Evolutionary conservation across 1,140 invertebrate species (phyloP).

Genomic region (Sinonovacula constricta): DNA sequence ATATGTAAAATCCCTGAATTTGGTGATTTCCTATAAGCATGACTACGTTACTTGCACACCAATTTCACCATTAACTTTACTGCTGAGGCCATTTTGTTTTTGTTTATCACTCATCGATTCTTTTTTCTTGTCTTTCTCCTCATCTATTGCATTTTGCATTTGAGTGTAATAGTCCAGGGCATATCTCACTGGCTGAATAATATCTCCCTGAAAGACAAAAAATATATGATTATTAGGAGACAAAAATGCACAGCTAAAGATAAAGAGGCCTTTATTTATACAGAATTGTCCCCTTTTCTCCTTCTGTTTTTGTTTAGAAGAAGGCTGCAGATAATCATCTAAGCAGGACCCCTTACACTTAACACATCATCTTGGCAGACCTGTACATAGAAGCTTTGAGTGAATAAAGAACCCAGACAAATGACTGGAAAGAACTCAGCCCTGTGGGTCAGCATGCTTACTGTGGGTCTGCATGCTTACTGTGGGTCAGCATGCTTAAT

Average conservation of each 20-base stretch:
- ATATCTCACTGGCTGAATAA: constrained; percentile 82
- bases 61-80: constrained; percentile 48
- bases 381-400: no score
- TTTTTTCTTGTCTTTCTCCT: constrained; percentile 67
- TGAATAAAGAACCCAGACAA: no score
- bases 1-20: no score
- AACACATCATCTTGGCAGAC: no score
- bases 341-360: no score
- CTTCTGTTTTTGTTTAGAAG: not conserved
- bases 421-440: not conserved
- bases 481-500: no score
- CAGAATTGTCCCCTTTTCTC: not conserved
- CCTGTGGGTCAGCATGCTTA: no score
- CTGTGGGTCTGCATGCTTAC: no score
- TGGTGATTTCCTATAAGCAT: no score
- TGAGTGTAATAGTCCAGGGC: constrained; percentile 84
- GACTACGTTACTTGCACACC: no score
- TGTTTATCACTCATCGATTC: constrained; percentile 38
- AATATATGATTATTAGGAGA: not conserved
- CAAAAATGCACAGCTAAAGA: no score
- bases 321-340: no score
- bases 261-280: not conserved
- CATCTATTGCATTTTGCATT: constrained; percentile 75
- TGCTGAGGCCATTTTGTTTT: constrained; percentile 51
- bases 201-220: constrained; percentile 80